A percentile compares a stretch with the other conserved stretches of the same genome.
Conservation (phyloP, 2,888 invertebrate species). For the Nudaria mundana region DNA sequence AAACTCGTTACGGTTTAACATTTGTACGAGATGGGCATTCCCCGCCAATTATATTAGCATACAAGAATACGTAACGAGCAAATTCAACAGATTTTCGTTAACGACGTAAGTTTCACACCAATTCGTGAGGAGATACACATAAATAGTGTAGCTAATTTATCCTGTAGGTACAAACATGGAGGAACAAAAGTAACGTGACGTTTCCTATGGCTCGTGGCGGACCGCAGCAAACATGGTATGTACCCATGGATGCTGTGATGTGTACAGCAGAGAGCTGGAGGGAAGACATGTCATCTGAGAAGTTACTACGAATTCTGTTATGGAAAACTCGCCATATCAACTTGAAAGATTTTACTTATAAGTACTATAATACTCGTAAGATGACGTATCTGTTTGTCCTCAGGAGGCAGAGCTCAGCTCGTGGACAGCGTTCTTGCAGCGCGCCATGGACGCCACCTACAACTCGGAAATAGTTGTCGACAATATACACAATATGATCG, state of each 20-base stretch:
- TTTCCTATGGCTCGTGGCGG: too few species aligned
- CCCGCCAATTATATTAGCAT: constrained; percentile 11
- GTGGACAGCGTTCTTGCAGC: constrained; percentile 74
- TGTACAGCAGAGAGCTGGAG: too few species aligned
- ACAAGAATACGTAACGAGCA: constrained; percentile 7
- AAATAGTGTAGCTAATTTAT: too few species aligned
- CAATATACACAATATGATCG: constrained; percentile 75
- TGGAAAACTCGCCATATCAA: too few species aligned
- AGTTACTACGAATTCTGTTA: too few species aligned
- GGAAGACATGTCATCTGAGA: too few species aligned
- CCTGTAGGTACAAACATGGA: too few species aligned
- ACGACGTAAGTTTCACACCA: not conserved
- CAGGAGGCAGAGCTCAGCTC: constrained; percentile 73
- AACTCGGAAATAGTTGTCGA: constrained; percentile 71
- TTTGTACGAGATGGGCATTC: constrained; percentile 2
- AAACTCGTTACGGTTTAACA: not conserved
- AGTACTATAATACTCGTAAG: too few species aligned
- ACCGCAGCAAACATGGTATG: too few species aligned
- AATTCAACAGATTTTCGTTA: constrained; percentile 2
- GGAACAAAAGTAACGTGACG: too few species aligned
- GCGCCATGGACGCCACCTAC: constrained; percentile 69
- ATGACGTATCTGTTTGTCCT: constrained; percentile 5
- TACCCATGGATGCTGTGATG: too few species aligned
- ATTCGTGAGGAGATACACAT: not conserved
- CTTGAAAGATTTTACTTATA: too few species aligned